Evolutionary conservation across 2,113 vertebrate genomes (phyloP).

Genomic region (Ondatra zibethicus): DNA sequence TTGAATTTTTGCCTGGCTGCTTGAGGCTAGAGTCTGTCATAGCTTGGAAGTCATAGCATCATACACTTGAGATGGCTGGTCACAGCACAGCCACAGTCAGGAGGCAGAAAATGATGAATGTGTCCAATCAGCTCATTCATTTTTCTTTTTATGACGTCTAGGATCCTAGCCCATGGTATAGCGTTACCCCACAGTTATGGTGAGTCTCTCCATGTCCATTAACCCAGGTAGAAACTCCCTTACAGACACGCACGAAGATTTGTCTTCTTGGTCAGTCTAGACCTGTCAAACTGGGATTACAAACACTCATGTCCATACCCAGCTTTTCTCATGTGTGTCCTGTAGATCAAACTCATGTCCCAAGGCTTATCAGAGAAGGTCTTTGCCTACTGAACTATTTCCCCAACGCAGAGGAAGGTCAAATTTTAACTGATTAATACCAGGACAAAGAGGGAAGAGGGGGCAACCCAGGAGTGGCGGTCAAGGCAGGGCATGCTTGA

Average conservation of each 20-base stretch:
- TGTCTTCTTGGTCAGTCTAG: not conserved
- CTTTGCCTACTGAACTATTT: too few species aligned
- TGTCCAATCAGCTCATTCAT: not conserved
- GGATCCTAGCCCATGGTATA: too few species aligned
- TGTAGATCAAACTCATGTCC: not conserved
- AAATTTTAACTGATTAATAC: not conserved
- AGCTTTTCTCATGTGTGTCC: not conserved
- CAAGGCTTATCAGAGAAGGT: not conserved
- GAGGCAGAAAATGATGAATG: not conserved
- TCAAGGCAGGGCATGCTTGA: not conserved
- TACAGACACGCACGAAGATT: not conserved
- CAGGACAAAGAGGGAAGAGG: not conserved
- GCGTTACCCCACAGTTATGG: not conserved
- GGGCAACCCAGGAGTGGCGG: not conserved
- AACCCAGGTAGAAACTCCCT: too few species aligned
- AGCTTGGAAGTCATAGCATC: not conserved
- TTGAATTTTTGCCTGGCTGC: not conserved
- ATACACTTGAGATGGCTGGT: not conserved
- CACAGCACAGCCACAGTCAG: too few species aligned
- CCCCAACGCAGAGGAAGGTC: not conserved
- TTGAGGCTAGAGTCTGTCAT: not conserved
- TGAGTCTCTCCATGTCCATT: too few species aligned
- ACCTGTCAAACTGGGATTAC: not conserved
- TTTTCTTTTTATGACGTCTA: not conserved
- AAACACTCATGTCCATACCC: rapidly evolving